Evolutionary conservation across 2,888 invertebrate species (phyloP).

Genomic region (Tetanocera ferruginea): DNA sequence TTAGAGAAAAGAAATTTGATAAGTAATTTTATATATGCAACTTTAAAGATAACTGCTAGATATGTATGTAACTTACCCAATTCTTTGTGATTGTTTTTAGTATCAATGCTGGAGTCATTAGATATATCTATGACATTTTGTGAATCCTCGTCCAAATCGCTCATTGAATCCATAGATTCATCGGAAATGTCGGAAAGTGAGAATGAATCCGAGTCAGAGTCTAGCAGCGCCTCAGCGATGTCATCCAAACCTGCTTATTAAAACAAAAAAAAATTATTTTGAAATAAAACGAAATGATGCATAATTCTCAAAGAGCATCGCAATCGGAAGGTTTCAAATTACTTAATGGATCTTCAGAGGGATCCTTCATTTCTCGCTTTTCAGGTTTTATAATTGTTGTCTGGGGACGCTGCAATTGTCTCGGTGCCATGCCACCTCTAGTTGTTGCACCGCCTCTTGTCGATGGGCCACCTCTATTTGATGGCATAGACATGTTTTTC

Average conservation of each 20-base stretch:
- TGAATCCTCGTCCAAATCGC: slow-evolving; percentile 45
- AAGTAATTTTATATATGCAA: not conserved
- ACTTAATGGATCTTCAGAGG: slow-evolving; percentile 53
- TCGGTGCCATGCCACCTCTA: not conserved
- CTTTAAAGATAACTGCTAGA: slow-evolving; percentile 14
- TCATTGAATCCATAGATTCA: slow-evolving; percentile 47
- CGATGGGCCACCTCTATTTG: not conserved
- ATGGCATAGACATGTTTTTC: not conserved
- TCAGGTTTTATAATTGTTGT: slow-evolving; percentile 51
- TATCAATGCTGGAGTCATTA: slow-evolving; percentile 50
- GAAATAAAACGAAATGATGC: not conserved
- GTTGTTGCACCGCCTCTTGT: not conserved
- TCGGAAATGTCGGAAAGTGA: slow-evolving; percentile 51
- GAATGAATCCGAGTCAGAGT: slow-evolving; percentile 46
- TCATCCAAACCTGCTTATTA: slow-evolving; percentile 45
- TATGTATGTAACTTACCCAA: slow-evolving; percentile 43
- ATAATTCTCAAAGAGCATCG: not conserved
- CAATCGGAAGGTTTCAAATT: slow-evolving; percentile 27
- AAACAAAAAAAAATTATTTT: slow-evolving; percentile 3
- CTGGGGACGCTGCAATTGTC: slow-evolving; percentile 38
- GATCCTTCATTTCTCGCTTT: slow-evolving; percentile 49
- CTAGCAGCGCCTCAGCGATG: slow-evolving; percentile 43
- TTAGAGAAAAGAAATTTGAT: slow-evolving; percentile 12
- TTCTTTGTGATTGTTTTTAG: slow-evolving; percentile 33
- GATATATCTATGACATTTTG: slow-evolving; percentile 50